Conservation (phyloP, 2,888 invertebrate genomes). For the Heliothis peltigera region DNA sequence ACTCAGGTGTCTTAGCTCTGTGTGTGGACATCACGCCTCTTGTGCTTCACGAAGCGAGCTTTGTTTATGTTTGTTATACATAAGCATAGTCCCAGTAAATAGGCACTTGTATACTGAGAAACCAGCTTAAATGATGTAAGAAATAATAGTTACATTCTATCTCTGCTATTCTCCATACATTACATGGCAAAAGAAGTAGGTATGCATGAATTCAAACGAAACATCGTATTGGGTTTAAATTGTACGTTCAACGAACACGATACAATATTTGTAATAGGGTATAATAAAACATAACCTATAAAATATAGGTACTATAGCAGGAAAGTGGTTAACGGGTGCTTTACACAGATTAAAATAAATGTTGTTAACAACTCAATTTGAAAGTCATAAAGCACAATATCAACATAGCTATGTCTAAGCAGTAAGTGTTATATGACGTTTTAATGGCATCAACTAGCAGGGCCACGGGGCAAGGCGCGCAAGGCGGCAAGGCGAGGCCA, state of each 20-base stretch:
- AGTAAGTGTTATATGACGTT: slow-evolving; percentile 58
- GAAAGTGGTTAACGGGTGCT: slow-evolving; percentile 32
- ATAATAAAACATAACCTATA: slow-evolving; percentile 20
- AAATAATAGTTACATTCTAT: slow-evolving; percentile 10
- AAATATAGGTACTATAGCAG: slow-evolving; percentile 10
- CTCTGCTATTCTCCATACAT: background rate
- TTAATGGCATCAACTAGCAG: slow-evolving; percentile 60
- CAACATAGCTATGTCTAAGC: slow-evolving; percentile 58
- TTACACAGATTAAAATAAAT: slow-evolving; percentile 53
- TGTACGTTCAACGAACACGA: background rate
- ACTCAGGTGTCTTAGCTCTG: slow-evolving; percentile 87
- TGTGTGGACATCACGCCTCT: slow-evolving; percentile 82
- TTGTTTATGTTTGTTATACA: slow-evolving; percentile 56
- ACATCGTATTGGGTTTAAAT: background rate
- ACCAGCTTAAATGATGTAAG: slow-evolving; percentile 16
- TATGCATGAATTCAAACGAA: background rate
- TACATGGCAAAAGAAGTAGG: background rate
- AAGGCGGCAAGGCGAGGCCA: slow-evolving; percentile 65
- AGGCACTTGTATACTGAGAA: slow-evolving; percentile 22
- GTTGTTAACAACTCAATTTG: slow-evolving; percentile 55
- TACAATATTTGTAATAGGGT: background rate
- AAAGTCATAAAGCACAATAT: slow-evolving; percentile 65
- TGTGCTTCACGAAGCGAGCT: slow-evolving; percentile 42
- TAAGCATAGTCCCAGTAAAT: slow-evolving; percentile 39
- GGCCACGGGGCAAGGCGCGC: slow-evolving; percentile 47